Conservation (phyloP, 2,797 vertebrate species). For the Rhinogobio ventralis region DNA sequence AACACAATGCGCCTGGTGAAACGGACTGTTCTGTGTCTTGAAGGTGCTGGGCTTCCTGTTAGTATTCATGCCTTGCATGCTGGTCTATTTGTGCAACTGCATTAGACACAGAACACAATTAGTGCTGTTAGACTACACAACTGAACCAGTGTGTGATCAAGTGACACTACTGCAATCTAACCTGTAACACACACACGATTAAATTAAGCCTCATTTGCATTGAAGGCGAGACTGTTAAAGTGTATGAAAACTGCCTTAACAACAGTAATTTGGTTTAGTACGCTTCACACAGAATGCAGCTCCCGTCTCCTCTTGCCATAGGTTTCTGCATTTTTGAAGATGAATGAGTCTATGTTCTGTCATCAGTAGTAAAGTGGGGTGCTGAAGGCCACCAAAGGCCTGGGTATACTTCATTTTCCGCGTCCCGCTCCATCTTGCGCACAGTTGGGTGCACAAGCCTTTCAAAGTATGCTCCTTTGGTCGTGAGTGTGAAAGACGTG, state of each 20-base stretch:
- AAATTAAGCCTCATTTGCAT: slow-evolving; percentile 33
- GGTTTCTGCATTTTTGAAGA: neutral
- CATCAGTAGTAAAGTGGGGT: neutral
- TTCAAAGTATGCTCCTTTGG: neutral
- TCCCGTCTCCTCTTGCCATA: neutral
- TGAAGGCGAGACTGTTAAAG: slow-evolving; percentile 29
- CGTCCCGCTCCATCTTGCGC: rapidly evolving
- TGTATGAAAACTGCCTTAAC: slow-evolving; percentile 4
- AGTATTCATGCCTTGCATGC: slow-evolving; percentile 30
- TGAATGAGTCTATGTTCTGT: neutral
- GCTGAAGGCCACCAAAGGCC: neutral
- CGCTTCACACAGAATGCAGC: neutral
- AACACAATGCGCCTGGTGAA: neutral
- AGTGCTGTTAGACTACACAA: slow-evolving; percentile 38
- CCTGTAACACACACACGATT: slow-evolving; percentile 26
- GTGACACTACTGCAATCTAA: slow-evolving; percentile 31
- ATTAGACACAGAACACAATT: slow-evolving; percentile 34
- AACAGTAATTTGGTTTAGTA: slow-evolving; percentile 16
- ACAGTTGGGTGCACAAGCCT: neutral
- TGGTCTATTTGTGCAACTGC: neutral
- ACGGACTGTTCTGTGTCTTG: neutral
- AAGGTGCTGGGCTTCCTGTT: slow-evolving; percentile 16
- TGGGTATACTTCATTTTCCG: rapidly evolving
- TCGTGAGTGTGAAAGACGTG: neutral
- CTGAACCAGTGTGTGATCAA: slow-evolving; percentile 26